These are phyloP conservation scores for Myotis yumanensis DNA, from an alignment of 2,113 vertebrate species.

Conservation along the genomic window DNA sequence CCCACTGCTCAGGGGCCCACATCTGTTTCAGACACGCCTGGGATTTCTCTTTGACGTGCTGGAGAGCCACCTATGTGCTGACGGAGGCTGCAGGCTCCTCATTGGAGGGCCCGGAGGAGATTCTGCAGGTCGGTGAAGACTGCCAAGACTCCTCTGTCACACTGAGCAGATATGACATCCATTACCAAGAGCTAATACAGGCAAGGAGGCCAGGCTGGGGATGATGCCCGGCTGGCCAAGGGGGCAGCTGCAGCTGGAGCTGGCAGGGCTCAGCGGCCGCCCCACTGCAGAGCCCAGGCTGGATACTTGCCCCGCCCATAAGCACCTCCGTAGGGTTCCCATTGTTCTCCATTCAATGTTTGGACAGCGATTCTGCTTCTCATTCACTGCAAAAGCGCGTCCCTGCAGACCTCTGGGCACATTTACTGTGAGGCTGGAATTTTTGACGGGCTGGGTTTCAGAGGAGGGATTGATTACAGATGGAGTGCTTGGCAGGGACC, in stretches of 20 bases:
- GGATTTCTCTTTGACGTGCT: slow-evolving; percentile 37
- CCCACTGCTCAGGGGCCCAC: accelerated
- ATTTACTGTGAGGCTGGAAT: slow-evolving; percentile 22
- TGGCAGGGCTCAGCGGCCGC: neutral
- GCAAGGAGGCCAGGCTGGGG: neutral
- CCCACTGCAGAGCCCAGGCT: too few relatives aligned
- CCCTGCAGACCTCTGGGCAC: slow-evolving; percentile 6
- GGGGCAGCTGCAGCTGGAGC: neutral
- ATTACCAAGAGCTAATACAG: neutral
- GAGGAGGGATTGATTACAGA: slow-evolving; percentile 53
- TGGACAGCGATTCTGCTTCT: neutral
- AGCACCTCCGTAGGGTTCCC: accelerated
- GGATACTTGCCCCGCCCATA: neutral
- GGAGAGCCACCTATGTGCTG: neutral
- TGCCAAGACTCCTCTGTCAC: neutral
- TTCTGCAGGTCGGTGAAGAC: neutral
- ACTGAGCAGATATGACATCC: neutral
- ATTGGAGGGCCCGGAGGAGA: neutral
- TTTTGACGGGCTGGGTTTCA: slow-evolving; percentile 43
- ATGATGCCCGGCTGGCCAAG: neutral
- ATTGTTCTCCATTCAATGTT: slow-evolving; percentile 1
- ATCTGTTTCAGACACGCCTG: neutral
- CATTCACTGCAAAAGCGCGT: neutral
- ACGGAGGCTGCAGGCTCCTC: neutral
- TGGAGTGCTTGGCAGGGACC: slow-evolving; percentile 47